Conservation (phyloP, 2,113 vertebrate genomes). For the Cryptoleucopteryx plumbea region DNA sequence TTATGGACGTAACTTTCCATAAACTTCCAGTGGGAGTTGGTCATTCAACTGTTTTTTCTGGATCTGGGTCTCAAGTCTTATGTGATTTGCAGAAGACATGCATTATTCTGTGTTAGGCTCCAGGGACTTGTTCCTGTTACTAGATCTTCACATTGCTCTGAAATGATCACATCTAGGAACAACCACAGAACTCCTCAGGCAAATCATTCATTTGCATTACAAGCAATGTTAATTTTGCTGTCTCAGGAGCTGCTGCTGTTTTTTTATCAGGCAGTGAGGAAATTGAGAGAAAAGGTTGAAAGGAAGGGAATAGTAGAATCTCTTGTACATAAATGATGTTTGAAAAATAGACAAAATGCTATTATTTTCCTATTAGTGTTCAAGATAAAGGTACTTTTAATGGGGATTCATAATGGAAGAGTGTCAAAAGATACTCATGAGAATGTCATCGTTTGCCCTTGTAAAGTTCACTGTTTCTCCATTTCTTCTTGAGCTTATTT, state of each 20-base stretch:
- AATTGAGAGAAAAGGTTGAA: neutral
- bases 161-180: neutral
- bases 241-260: neutral
- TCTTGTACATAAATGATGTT: neutral
- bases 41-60: neutral
- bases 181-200: neutral
- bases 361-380: neutral
- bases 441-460: neutral
- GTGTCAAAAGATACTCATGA: neutral
- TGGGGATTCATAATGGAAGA: neutral
- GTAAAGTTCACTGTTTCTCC: neutral
- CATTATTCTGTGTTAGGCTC: neutral
- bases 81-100: rapidly evolving
- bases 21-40: neutral
- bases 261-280: neutral
- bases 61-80: neutral
- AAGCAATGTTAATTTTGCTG: neutral
- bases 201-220: neutral
- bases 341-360: rapidly evolving
- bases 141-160: neutral
- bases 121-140: neutral
- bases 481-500: neutral
- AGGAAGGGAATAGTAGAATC: neutral
- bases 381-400: neutral
- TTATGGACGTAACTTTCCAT: neutral